Base-by-base conservation (phyloP, 2,888 invertebrate genomes). In the Theretra japonica region DNA sequence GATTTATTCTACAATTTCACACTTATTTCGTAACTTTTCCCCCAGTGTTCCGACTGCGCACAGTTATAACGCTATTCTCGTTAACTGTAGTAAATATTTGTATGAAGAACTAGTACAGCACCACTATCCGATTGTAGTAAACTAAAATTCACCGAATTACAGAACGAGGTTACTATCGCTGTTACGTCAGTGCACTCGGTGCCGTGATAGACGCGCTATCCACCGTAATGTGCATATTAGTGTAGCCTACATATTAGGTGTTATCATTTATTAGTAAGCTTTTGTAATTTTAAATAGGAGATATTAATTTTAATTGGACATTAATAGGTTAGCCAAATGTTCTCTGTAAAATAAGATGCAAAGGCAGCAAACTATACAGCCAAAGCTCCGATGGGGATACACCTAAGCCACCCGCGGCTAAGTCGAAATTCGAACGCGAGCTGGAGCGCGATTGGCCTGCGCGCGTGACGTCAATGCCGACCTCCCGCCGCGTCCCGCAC, bases 381-480 rank as follows among this genome's bases (percentile, higher is more conserved):
- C 80, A 80, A 80, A 85, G 82, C 83, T 88, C 86, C 87, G 77
- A 82, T 80, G 84, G 84, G 87, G 86, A 86, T 85, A 86, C 80
- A 82, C 81, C 83, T 81, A 83, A 85, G 85, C 86, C 83, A 87
- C 84, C 86, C 84, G 85, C 83, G 87, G 86, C 86, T 86, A 90
- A 90, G 90, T 90, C 87, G 82, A 84, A 84, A 82, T 80, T 83
- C 85, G 83, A 85, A 84, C 83, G 82, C 77, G 84, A 83, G 84
- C 84, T 81, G 85, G 83, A 81, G 79, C 87, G 87, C 86, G 80
- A 91, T 92, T 93, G 92, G 93, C 84, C 85, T 80, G 85, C 85
- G 83, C 86, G 77, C 80, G 90, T 94, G 94, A 93, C 93, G 94
- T 93, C 93, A 93, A 94, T 94, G 88, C 87, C 93, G 94, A 91